Conservation (phyloP, 53 echinoderm and acorn worm genomes). For the Holothuria leucospilota region DNA sequence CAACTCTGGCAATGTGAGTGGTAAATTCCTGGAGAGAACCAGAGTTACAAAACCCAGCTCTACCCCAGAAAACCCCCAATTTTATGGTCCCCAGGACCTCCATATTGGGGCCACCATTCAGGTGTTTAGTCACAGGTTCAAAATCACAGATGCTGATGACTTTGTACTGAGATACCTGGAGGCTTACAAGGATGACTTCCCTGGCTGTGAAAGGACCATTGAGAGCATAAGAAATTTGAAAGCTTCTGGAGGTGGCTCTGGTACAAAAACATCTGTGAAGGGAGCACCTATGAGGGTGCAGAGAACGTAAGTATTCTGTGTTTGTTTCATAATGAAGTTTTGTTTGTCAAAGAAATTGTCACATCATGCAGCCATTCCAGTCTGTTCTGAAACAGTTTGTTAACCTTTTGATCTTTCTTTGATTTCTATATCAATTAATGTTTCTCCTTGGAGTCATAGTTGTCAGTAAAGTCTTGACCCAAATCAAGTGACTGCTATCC, state of each 20-base stretch:
- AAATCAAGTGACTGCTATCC: no score
- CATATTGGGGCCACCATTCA: conserved; percentile 75
- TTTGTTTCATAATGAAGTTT: no score
- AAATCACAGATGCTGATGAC: conserved; percentile 89
- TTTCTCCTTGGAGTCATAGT: no score
- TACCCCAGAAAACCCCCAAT: conserved; percentile 74
- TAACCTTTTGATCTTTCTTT: no score
- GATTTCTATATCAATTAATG: no score
- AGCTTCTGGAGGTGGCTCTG: conserved; percentile 5
- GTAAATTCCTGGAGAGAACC: conserved; percentile 95
- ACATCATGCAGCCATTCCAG: no score
- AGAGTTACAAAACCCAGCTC: conserved; percentile 86
- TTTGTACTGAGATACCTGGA: conserved; percentile 87
- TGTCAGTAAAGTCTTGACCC: no score
- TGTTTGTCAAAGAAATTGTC: no score
- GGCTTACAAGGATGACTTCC: conserved; percentile 77
- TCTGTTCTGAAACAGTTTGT: no score
- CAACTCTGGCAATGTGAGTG: conserved; percentile 97
- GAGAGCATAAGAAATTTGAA: conserved; percentile 62
- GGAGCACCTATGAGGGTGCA: conserved; percentile 88
- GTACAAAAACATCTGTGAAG: conserved; percentile 66
- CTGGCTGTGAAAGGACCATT: conserved; percentile 83
- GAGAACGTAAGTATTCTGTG: conserved; percentile 68
- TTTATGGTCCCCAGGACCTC: conserved; percentile 92
- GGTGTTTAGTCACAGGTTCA: conserved; percentile 85